A percentile compares a stretch with the other conserved stretches of the same genome.
phyloP scores from a whole-genome alignment of 2,113 vertebrate genomes.

The Oplegnathus fasciatus region DNA sequence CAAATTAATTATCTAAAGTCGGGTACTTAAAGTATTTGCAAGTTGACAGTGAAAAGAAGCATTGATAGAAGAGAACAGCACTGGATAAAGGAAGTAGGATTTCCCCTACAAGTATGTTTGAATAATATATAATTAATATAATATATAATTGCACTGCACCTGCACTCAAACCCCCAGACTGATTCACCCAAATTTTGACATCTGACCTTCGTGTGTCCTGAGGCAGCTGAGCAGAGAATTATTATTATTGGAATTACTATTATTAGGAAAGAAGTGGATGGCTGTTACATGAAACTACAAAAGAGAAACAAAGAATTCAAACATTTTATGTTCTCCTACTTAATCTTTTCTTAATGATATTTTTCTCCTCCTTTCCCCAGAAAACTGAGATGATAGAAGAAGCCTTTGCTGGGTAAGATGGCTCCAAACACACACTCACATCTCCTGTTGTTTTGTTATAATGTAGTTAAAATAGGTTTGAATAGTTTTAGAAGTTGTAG shows the following conservation, averaged over 20 bases:
- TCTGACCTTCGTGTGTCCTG: not conserved
- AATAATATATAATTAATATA: not conserved
- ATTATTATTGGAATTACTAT: not conserved
- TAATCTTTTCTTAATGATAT: not conserved
- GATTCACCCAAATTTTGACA: too few relatives aligned
- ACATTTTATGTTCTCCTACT: not conserved
- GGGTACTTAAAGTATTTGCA: too few relatives aligned
- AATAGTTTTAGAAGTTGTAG: not conserved
- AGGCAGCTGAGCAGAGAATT: not conserved
- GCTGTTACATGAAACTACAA: not conserved
- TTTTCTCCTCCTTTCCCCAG: slow-evolving; percentile 73
- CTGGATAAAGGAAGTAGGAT: not conserved
- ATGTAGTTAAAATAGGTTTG: not conserved
- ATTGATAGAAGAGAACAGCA: not conserved
- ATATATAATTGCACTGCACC: not conserved
- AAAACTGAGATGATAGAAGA: slow-evolving; percentile 99
- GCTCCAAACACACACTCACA: not conserved
- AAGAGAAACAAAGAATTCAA: too few relatives aligned
- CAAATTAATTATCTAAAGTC: too few relatives aligned
- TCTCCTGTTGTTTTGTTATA: not conserved
- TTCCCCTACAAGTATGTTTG: too few relatives aligned
- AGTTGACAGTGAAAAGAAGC: not conserved
- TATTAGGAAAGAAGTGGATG: too few relatives aligned
- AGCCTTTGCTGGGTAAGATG: slow-evolving; percentile 95
- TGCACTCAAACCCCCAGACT: not conserved